These are phyloP conservation scores for Cephalopholis sonnerati DNA, from an alignment of 2,113 vertebrate genomes.

Conservation along the genomic window DNA sequence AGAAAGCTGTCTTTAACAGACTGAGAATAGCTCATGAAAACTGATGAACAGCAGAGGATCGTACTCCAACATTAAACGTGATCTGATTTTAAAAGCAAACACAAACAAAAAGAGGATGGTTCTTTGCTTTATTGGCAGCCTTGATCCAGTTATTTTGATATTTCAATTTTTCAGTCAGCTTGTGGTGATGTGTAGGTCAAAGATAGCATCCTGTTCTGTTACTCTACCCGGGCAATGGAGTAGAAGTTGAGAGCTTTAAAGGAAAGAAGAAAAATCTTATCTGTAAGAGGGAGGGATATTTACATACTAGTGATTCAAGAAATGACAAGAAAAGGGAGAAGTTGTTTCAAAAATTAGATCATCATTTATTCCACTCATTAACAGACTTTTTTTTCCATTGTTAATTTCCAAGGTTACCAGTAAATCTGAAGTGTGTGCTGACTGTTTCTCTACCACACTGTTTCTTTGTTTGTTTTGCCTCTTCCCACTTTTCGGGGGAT, in stretches of 20 bases:
- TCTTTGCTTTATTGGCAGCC: background rate
- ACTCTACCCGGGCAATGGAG: background rate
- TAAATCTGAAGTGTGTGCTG: conserved; percentile 2
- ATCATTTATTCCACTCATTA: conserved; percentile 4
- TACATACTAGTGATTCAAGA: background rate
- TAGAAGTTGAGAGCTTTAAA: background rate
- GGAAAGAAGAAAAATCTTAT: background rate
- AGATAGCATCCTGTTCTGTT: background rate
- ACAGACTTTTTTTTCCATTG: background rate
- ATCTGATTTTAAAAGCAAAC: background rate
- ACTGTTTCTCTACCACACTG: background rate
- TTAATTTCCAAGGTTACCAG: conserved; percentile 17
- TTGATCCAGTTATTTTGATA: background rate
- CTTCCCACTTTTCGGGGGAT: background rate
- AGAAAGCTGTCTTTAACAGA: background rate
- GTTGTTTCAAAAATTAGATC: background rate
- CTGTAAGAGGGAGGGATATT: background rate
- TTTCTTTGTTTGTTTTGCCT: background rate
- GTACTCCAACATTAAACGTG: background rate
- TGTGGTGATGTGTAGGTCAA: background rate
- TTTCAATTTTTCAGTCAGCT: background rate
- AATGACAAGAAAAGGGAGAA: background rate
- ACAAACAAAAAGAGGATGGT: background rate
- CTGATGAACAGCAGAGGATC: conserved; percentile 12
- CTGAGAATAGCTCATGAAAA: background rate